Base-by-base conservation (phyloP, 1,140 invertebrate genomes). In the Chelonus insularis region DNA sequence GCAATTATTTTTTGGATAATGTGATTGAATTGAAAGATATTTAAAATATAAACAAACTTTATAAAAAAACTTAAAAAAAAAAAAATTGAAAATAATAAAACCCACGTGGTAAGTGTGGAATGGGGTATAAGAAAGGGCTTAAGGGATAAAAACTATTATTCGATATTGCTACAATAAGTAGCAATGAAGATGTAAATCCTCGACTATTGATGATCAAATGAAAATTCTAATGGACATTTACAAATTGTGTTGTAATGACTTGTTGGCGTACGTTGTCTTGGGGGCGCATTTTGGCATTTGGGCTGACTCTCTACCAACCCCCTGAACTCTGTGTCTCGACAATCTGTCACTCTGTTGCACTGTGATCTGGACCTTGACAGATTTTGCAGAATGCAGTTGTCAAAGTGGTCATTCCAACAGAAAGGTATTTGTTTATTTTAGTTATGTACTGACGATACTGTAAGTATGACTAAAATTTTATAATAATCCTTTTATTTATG, bases 331-430 rank as follows among this genome's bases (percentile, higher is more conserved):
- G 72, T 68, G 62, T 68, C 68, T 63, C 68, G 67, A 69, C 61
- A 62, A 66, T 62, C 43, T 56, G 48, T 55, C 64, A 70, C 67
- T 45, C 55, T 67, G 39, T 67, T 69, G 39, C 52, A 61, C 56
- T 72, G 51, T 73, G 66, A 74, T 71, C 63, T 66, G 66, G 72
- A 65, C 65, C 71, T 79, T 62, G 56, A 66, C 80, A 93, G 89
- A 89, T 95, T 81, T 88, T 96, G 84, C 86, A 87, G 77, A 90
- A 91, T 81, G 91, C 94, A 62, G 88, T 96, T 79, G 95, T 99
- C 66, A 98, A 97, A 91, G 97, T 99, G 73, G 95, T 98, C 76
- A 93, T 98, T 78, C 97, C 97, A 66, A 98, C 93, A 66, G 97
- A 99, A 86, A 90, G 89, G 90, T 92, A 87, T 84, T 80, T 76